Conservation (phyloP, 2,797 vertebrate genomes). For the Urophycis tenuis region DNA sequence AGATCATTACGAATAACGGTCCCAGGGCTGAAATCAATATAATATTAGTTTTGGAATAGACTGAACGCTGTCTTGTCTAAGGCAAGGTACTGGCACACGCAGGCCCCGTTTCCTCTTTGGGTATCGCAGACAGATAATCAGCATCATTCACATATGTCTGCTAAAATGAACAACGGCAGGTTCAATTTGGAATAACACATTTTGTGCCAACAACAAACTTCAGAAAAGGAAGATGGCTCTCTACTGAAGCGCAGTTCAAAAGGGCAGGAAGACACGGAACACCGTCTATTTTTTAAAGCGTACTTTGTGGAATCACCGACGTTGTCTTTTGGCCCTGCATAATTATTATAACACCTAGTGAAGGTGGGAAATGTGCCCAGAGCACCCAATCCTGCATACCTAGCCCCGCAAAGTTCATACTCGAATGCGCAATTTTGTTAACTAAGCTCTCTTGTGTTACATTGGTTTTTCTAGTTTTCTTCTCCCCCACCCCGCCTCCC, state of each 20-base stretch:
- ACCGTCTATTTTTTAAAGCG: background rate
- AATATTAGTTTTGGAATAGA: background rate
- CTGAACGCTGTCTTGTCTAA: background rate
- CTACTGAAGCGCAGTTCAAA: background rate
- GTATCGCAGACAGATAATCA: background rate
- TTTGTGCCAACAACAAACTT: background rate
- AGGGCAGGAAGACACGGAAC: background rate
- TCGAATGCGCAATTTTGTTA: background rate
- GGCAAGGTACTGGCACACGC: background rate
- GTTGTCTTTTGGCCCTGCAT: background rate
- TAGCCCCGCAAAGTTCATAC: background rate
- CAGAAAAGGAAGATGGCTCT: background rate
- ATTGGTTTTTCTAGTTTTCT: background rate
- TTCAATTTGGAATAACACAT: no score
- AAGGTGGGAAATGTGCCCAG: background rate
- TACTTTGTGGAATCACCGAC: background rate
- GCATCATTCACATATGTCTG: background rate
- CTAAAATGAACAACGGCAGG: background rate
- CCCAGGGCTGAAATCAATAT: background rate
- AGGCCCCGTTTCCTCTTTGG: background rate
- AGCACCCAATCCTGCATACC: background rate
- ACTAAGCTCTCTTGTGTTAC: conserved; percentile 2
- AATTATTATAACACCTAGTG: background rate
- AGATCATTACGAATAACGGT: background rate
- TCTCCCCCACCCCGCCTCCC: no score